Evolutionary conservation across 2,113 vertebrate genomes (phyloP).

Genomic region (Sinocyclocheilus anshuiensis): DNA sequence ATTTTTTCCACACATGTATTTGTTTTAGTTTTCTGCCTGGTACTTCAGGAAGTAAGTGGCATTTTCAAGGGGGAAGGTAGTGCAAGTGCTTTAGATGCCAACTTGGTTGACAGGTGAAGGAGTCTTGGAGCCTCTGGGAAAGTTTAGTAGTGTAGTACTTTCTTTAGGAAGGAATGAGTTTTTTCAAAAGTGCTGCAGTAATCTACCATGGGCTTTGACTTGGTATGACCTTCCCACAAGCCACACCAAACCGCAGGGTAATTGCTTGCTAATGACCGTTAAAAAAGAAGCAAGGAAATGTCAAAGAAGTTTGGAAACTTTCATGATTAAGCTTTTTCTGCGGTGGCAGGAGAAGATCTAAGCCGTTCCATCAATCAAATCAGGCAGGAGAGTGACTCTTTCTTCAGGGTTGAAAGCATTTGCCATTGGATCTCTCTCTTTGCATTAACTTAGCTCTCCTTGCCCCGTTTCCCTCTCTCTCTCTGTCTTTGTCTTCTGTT

Average conservation of each 20-base stretch:
- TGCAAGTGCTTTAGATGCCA: neutral
- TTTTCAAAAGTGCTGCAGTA: conserved; percentile 64
- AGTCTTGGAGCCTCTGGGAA: neutral
- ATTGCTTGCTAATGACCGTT: conserved; percentile 70
- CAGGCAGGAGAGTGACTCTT: conserved; percentile 14
- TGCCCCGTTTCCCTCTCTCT: neutral
- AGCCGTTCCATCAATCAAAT: conserved; percentile 35
- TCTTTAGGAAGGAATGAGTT: conserved; percentile 63
- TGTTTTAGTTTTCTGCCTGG: neutral
- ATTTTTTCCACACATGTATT: neutral
- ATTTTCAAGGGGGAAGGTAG: neutral
- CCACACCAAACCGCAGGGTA: conserved; percentile 47
- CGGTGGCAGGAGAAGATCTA: conserved; percentile 1
- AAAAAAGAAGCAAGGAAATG: conserved; percentile 62
- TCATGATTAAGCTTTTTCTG: conserved; percentile 33
- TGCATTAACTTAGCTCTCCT: conserved; percentile 8
- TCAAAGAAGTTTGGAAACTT: conserved; percentile 66
- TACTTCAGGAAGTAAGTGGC: neutral
- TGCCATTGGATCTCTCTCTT: conserved; percentile 21
- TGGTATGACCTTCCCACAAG: conserved; percentile 68
- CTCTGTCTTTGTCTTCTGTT: conserved; percentile 7
- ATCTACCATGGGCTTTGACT: conserved; percentile 66
- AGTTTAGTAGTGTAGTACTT: neutral
- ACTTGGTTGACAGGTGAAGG: conserved; percentile 32
- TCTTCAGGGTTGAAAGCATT: conserved; percentile 28